These are phyloP conservation scores for Drosophila repletoides DNA, from an alignment of 1,140 invertebrate species.

Conservation along the genomic window DNA sequence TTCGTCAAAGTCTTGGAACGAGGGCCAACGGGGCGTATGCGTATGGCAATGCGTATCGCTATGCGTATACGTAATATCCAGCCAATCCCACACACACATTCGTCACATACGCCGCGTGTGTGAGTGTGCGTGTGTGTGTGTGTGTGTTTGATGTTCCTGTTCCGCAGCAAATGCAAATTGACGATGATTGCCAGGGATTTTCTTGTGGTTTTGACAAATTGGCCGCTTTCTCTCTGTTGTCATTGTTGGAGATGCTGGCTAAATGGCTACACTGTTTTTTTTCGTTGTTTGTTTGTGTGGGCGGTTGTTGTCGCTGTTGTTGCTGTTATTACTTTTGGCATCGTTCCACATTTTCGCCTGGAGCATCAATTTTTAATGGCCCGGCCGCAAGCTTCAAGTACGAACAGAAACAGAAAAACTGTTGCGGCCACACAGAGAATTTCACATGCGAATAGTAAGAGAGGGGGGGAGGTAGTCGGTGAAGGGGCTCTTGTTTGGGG, in stretches of 20 bases:
- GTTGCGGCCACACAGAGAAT: background rate
- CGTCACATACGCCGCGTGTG: conserved; percentile 45
- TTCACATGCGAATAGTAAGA: background rate
- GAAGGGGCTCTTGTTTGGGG: background rate
- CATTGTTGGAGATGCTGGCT: conserved; percentile 35
- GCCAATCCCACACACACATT: conserved; percentile 62
- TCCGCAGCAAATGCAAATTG: conserved; percentile 62
- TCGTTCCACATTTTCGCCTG: conserved; percentile 34
- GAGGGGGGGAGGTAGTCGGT: background rate
- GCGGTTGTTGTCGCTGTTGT: background rate
- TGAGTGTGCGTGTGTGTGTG: background rate
- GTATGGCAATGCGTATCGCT: no score
- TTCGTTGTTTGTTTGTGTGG: conserved; percentile 8
- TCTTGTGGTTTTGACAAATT: conserved; percentile 71
- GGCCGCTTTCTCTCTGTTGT: conserved; percentile 57
- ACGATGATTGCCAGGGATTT: conserved; percentile 43
- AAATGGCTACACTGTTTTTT: conserved; percentile 51
- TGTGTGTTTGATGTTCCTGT: background rate
- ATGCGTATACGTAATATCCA: conserved; percentile 59
- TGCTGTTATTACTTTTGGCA: conserved; percentile 22
- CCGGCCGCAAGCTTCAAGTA: conserved; percentile 24
- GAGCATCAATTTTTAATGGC: conserved; percentile 67
- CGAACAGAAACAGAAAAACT: background rate
- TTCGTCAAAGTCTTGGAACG: background rate
- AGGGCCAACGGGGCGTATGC: conserved; percentile 41